Evolutionary conservation across 2,888 invertebrate species (phyloP), one percentile per base, ranked within the genome.

Genomic region (Epistrophella euchroma): DNA sequence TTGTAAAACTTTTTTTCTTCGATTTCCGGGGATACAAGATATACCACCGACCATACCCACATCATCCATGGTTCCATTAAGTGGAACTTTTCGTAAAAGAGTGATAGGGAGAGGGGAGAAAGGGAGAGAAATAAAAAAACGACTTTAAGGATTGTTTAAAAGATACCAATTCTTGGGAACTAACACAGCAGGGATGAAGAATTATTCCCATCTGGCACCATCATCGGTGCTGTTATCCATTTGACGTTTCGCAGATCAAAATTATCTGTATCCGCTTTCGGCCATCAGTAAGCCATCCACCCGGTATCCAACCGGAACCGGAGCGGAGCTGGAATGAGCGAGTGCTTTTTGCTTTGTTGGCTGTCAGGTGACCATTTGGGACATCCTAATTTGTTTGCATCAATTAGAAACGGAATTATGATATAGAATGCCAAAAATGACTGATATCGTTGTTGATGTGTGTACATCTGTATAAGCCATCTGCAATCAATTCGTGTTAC

Each of bases 361-460:
- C 52, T 60, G 28, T 22, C 45, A 40, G 32, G 55, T 56, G 52
- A n/a, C 37, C 15, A 28, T 66, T 28, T 32, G 25, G 25, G 17
- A 32, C 7, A 32, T 52, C 62, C 62, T 60, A 73, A 64, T 60
- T 56, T 84, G 74, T 74, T 79, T 79, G 70, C 84, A 56, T 84
- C 84, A 80, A 79, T 80, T 84, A 84, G 58, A 56, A 70, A 25
- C 43, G 13, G 28, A 84, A 71, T 84, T 79, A 79, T 80, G 71
- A 74, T 82, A 82, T 64, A 56, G 64, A 77, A 72, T 82, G 58
- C 50, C 64, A 37, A 37, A 35, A 56, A 71, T 79, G 74, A 83
- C 74, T 47, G 83, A 83, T 78, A 47, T 43, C 32, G 10, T 17
- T 66, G 40, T 40, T 55, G 35, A 22, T 43, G 35, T 28, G 37